phyloP scores from a whole-genome alignment of 2,888 invertebrate genomes.

The Drosophila kambysellisi region DNA sequence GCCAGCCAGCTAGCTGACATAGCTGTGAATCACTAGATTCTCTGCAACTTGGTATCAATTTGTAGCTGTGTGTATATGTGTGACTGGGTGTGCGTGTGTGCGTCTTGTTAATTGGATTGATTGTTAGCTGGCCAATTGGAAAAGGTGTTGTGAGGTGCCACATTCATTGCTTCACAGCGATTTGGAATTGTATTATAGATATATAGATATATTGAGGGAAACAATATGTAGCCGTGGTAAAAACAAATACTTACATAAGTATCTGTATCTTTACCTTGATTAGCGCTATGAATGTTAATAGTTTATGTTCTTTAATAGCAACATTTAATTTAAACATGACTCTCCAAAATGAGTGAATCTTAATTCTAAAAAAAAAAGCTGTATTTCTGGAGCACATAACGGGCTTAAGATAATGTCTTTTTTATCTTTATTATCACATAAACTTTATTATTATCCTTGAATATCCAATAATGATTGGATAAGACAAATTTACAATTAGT shows the following conservation, averaged over 20 bases:
- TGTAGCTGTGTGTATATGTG: constrained; percentile 1
- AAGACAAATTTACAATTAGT: background rate
- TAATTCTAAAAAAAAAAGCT: background rate
- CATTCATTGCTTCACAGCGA: constrained; percentile 12
- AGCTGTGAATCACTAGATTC: constrained; percentile 30
- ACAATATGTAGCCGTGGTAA: background rate
- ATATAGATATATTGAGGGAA: background rate
- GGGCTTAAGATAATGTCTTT: background rate
- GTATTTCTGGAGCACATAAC: background rate
- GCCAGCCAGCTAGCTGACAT: constrained; percentile 1
- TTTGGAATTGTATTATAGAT: background rate
- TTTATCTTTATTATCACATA: background rate
- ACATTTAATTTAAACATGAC: background rate
- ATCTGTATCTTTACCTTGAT: background rate
- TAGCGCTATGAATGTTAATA: background rate
- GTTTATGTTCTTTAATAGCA: background rate
- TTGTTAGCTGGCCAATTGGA: constrained; percentile 18
- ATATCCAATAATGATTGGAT: background rate
- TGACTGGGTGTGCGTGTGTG: constrained; percentile 5
- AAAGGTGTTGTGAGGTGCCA: constrained; percentile 5
- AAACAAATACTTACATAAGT: background rate
- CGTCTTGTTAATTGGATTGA: constrained; percentile 23
- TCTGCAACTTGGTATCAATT: constrained; percentile 13
- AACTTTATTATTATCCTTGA: background rate
- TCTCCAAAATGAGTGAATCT: background rate